Conservation (phyloP, 2,797 vertebrate species). For the Scarus forsteni region DNA sequence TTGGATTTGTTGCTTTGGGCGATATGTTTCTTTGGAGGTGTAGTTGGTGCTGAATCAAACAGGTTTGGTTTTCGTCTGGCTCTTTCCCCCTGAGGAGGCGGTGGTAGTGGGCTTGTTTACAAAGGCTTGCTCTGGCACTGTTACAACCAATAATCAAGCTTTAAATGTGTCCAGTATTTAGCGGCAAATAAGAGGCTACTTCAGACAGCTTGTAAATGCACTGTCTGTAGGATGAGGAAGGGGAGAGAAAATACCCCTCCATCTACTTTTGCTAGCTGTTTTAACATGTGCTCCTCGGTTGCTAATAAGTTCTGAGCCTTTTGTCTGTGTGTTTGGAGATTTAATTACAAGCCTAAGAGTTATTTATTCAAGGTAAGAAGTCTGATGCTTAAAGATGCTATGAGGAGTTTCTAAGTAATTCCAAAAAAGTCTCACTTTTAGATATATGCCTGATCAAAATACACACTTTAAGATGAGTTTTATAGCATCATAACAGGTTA, state of each 20-base stretch:
- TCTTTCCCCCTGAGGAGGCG: conserved; percentile 38
- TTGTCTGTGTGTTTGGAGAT: conserved; percentile 31
- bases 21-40: conserved; percentile 52
- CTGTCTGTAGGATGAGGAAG: conserved; percentile 27
- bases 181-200: conserved; percentile 43
- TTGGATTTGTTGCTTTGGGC: conserved; percentile 63
- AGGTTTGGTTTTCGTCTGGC: conserved; percentile 67
- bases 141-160: conserved; percentile 44
- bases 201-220: conserved; percentile 20
- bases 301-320: conserved; percentile 20
- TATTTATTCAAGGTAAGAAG: conserved; percentile 42
- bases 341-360: conserved; percentile 23
- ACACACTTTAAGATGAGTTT: no score
- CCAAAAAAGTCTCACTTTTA: no score
- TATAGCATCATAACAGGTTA: no score
- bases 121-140: conserved; percentile 53
- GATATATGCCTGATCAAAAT: no score
- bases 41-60: conserved; percentile 72
- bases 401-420: no score
- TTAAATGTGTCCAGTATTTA: conserved; percentile 49
- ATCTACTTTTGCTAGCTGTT: not conserved
- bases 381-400: conserved; percentile 9
- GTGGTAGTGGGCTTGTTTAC: conserved; percentile 30
- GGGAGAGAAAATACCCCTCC: not conserved
- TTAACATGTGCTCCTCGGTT: not conserved